Evolutionary conservation across 2,797 vertebrate genomes (phyloP), one percentile per base, ranked within the genome.

Genomic region (Aselliscus stoliczkanus): DNA sequence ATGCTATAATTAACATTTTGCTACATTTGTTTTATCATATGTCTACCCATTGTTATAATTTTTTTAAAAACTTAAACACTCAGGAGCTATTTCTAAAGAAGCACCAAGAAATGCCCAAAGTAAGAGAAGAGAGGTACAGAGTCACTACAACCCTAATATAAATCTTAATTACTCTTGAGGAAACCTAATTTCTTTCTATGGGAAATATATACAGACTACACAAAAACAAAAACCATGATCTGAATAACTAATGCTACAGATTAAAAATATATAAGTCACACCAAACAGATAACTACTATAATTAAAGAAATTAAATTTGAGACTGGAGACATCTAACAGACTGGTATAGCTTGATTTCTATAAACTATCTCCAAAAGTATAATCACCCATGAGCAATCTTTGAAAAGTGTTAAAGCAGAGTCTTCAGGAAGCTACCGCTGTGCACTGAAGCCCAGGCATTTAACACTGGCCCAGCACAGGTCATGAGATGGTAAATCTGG

Each of bases 81-180:
- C 37, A 84, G 64, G 88, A 96, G 23, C 54, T 94, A 80, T 47
- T 93, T 87, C 31, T 93, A 12, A 89, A 95, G 95, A 95, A 88
- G 34, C 15, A 87, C 58, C 60, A 84, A 87, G 65, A 44, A 87
- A 89, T 75, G 4, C 31, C 73, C n/a, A 84, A 83, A 94, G 69
- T 17, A 29, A 76, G 29, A 93, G 42, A 70, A 34, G 37, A 81
- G 18, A 42, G 5, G 18, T 29, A 81, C 0, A 50, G 14, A 85
- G 64, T 80, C 64, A 76, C 83, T 64, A 84, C 6, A 62, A 92
- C 27, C 31, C 12, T 86, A 92, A 73, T 1, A 31, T 65, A 85
- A 58, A 89, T 11, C 65, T 27, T 58, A 72, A 87, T 50, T 21
- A 79, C 2, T 80, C 58, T 76, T 75, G 37, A 82, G n/a, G n/a